Conservation (phyloP, 2,888 invertebrate genomes). For the Laspeyria flexula region DNA sequence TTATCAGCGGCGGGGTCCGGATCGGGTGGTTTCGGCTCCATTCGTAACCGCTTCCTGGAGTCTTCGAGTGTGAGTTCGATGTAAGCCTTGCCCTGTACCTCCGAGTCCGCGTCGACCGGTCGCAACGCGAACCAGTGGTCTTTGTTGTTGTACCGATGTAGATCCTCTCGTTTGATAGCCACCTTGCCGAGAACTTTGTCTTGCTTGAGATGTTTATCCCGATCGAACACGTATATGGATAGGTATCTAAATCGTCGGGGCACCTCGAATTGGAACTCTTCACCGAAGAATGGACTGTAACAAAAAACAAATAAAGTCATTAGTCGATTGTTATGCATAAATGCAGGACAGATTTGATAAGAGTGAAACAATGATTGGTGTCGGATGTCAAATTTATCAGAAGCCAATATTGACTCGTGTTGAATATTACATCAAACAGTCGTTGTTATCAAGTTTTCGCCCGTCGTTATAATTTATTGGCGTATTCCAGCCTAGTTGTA, state of each 20-base stretch:
- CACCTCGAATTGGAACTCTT: conserved; percentile 97
- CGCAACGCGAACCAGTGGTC: conserved; percentile 96
- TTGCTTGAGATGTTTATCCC: conserved; percentile 93
- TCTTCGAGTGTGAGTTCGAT: conserved; percentile 91
- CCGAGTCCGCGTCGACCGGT: conserved; percentile 95
- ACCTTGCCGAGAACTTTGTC: conserved; percentile 93
- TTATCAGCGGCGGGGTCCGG: conserved; percentile 69
- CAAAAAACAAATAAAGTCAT: conserved; percentile 36
- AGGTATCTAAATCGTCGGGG: conserved; percentile 95
- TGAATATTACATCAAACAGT: conserved; percentile 54
- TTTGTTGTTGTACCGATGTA: conserved; percentile 95
- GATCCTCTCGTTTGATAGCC: conserved; percentile 94
- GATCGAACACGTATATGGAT: conserved; percentile 95
- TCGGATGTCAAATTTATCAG: conserved; percentile 52
- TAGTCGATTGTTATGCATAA: not conserved
- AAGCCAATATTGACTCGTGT: conserved; percentile 52
- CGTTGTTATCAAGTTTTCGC: conserved; percentile 60
- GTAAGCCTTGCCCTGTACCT: conserved; percentile 96
- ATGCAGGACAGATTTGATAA: conserved; percentile 9
- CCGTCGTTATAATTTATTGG: conserved; percentile 56
- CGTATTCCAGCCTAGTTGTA: conserved; percentile 44
- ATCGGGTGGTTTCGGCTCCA: conserved; percentile 83
- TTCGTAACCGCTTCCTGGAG: conserved; percentile 79
- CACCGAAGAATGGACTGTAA: conserved; percentile 95
- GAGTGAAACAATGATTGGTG: conserved; percentile 31